Evolutionary conservation across 2,888 invertebrate species (phyloP), one percentile per base, ranked within the genome.

Genomic region (Amblyteles armatorius): DNA sequence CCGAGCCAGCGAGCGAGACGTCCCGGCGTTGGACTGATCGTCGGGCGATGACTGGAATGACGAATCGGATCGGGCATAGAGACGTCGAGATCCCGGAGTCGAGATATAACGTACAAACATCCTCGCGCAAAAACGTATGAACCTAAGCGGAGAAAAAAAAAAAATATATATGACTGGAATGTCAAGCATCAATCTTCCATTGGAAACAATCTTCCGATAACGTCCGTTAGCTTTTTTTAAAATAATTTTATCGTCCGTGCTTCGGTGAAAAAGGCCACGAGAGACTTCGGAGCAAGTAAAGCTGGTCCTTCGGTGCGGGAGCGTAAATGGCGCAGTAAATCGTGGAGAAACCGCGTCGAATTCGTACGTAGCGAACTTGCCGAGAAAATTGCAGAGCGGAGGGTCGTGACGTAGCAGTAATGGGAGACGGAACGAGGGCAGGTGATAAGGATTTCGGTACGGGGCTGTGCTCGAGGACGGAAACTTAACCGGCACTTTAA

Each of bases 281-380:
- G 3, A 16, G 9, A 36, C 40, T 40, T 65, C 6, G 19, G n/a
- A 36, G 19, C 40, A 19, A 67, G 36, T 40, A 40, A 11, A 67
- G 22, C 11, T 67, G 19, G n/a, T 36, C 9, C 40, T 36, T 67
- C 13, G n/a, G 4, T 33, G 33, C 0, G 19, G 5, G 19, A 60
- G 29, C n/a, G 13, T 3, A 16, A 44, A 44, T 44, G 44, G 57
- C 44, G 44, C 44, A n/a, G 67, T 69, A 6, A 82, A 63, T 71
- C 9, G 36, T 19, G 48, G 29, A 69, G 26, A 33, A 52, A 76
- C 57, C 57, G 76, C 63, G 69, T 52, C 68, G 76, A 11, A 50
- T 50, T 13, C 6, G 40, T 1, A 57, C n/a, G 44, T 33, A 33
- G 19, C 19, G 11, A 26, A 19, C 36, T 11, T 19, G 19, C 36